Evolutionary conservation across 2,797 vertebrate genomes (phyloP), one percentile per base, ranked within the genome.

Genomic region (Lateolabrax maculatus): DNA sequence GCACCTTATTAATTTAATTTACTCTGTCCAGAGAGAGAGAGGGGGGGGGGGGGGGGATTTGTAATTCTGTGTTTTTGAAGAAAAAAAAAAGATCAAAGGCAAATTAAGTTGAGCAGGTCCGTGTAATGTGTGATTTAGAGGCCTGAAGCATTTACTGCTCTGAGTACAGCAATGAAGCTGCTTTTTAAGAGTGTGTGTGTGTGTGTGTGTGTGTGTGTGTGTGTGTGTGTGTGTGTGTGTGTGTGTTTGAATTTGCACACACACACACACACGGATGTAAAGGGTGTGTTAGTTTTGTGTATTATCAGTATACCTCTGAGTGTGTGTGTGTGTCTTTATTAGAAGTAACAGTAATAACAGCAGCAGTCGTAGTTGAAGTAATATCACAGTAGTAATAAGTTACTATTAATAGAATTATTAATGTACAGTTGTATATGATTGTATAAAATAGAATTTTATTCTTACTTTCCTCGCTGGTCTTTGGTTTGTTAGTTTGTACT

Each of bases 51-150:
- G 48, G 31, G n/a, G 19, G 69, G 71, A 65, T 76, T 65, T 70
- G 53, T 81, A 77, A 91, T 91, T 93, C 31, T 61, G 86, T 86
- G 79, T 82, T 78, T 82, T 84, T 60, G 44, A 66, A 67, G 68
- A 10, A 57, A 34, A 73, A 82, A 80, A 84, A 81, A 83, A 87
- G 87, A 94, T 95, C 89, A 95, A 93, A 95, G 93, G 81, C 84
- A 85, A 89, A 91, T 93, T 71, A 93, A 88, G 92, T 88, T 75
- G 75, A 92, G 66, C 70, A 82, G 94, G 93, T 93, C 89, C 74
- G 72, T 93, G 92, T 89, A 92, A 92, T 89, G 86, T 93, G 90
- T 81, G 90, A 88, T 89, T 87, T 85, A 72, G 78, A 74, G 68
- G 91, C 93, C 91, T 34, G 73, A 48, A 93, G 93, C 92, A 79